Percentiles rank a stretch among this genome's conserved stretches.
These are phyloP conservation scores for Anthoscopus minutus DNA, from an alignment of 2,113 vertebrate species.

Conservation along the genomic window DNA sequence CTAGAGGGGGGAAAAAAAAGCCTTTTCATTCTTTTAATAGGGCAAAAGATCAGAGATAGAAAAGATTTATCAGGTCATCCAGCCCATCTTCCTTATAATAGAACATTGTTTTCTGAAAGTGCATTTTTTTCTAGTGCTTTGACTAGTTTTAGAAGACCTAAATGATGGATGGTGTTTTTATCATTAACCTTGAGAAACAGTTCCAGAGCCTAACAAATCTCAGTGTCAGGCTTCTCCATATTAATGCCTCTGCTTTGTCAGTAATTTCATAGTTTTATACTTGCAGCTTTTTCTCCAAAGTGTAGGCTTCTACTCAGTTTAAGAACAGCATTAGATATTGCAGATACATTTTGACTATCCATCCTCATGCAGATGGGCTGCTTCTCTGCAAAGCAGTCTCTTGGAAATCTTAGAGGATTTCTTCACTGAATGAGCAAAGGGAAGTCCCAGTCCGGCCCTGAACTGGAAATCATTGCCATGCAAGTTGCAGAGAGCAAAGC, in stretches of 20 bases:
- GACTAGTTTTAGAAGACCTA: not conserved
- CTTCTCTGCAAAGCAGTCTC: not conserved
- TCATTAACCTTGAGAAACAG: conserved; percentile 36
- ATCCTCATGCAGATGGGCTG: not conserved
- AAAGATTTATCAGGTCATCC: not conserved
- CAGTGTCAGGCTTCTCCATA: not conserved
- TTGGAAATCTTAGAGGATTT: not conserved
- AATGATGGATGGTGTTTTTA: conserved; percentile 48
- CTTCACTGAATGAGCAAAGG: not conserved
- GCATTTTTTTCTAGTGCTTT: not conserved
- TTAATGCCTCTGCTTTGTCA: not conserved
- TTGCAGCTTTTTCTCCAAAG: not conserved
- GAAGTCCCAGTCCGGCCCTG: not conserved
- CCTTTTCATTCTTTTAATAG: not conserved
- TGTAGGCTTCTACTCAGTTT: not conserved
- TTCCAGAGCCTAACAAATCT: conserved; percentile 26
- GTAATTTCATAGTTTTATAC: not conserved
- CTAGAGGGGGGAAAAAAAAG: not conserved
- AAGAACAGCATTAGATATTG: not conserved
- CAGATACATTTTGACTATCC: not conserved
- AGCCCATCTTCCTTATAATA: conserved; percentile 1
- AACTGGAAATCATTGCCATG: not conserved
- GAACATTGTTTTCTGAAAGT: conserved; percentile 6
- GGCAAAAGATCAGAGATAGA: not conserved
- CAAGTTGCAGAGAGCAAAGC: not conserved